Evolutionary conservation across 2,113 vertebrate genomes (phyloP).

Genomic region (Dryoscopus gambensis): DNA sequence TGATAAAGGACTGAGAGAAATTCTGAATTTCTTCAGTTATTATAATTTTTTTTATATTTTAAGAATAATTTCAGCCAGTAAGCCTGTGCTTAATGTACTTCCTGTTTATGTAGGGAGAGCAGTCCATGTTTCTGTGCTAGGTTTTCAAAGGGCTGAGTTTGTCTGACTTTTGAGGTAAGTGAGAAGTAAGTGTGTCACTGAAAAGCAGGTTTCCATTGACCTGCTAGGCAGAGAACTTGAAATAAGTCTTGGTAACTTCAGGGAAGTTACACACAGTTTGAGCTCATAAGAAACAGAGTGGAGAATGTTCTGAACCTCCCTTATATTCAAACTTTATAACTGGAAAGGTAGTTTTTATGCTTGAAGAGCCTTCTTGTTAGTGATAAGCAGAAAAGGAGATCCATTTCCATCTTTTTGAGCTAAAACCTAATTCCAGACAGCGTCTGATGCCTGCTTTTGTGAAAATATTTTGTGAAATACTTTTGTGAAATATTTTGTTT

Average conservation of each 20-base stretch:
- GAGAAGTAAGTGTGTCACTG: background rate
- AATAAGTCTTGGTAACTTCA: background rate
- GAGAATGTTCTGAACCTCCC: background rate
- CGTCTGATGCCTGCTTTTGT: background rate
- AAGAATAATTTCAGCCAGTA: background rate
- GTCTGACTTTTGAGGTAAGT: background rate
- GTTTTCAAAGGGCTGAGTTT: background rate
- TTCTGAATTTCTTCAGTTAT: background rate
- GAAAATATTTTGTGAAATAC: background rate
- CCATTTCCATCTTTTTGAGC: background rate
- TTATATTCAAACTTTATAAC: background rate
- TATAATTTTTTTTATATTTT: background rate
- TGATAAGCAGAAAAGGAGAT: background rate
- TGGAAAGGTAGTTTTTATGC: background rate
- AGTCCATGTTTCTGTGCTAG: background rate
- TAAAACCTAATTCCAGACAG: background rate
- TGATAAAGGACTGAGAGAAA: background rate
- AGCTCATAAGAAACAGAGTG: background rate
- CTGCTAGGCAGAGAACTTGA: background rate
- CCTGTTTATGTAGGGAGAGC: background rate
- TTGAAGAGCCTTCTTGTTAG: background rate
- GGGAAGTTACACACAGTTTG: background rate
- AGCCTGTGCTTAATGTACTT: background rate
- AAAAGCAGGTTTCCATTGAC: background rate
- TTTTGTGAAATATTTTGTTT: constrained; percentile 2